Conservation (phyloP, 2,888 invertebrate species). For the Plemyria rubiginata region DNA sequence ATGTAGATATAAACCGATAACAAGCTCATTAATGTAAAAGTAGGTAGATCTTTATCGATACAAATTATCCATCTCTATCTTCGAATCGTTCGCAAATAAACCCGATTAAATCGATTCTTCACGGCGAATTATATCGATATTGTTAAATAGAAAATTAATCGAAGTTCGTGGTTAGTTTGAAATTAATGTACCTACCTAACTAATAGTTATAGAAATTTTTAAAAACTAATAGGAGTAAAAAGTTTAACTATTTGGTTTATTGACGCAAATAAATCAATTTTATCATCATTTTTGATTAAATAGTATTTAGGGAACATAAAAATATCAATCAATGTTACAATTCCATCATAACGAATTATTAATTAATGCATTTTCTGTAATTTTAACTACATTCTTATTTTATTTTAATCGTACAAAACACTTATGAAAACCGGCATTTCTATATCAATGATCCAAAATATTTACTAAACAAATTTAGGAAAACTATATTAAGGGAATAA, state of each 20-base stretch:
- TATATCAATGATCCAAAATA: no score
- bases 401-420: neutral
- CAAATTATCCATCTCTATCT: slow-evolving; percentile 51
- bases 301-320: slow-evolving; percentile 20
- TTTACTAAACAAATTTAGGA: no score
- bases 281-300: slow-evolving; percentile 17
- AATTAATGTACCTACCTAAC: slow-evolving; percentile 21
- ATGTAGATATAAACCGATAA: slow-evolving; percentile 27
- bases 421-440: no score
- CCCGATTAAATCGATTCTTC: slow-evolving; percentile 63
- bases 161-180: slow-evolving; percentile 52
- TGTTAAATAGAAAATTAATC: slow-evolving; percentile 52
- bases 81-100: slow-evolving; percentile 63
- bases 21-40: slow-evolving; percentile 27
- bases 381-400: neutral
- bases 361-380: neutral
- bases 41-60: slow-evolving; percentile 46
- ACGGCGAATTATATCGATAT: slow-evolving; percentile 60
- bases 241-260: slow-evolving; percentile 24
- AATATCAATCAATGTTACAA: slow-evolving; percentile 15
- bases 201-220: slow-evolving; percentile 37
- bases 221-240: slow-evolving; percentile 29
- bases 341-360: neutral
- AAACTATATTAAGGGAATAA: no score
- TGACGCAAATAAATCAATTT: slow-evolving; percentile 21